Percentiles rank a stretch among this genome's conserved stretches.
Evolutionary conservation across 2,113 vertebrate genomes (phyloP).

Genomic region (rat (Rattus norvegicus)): DNA sequence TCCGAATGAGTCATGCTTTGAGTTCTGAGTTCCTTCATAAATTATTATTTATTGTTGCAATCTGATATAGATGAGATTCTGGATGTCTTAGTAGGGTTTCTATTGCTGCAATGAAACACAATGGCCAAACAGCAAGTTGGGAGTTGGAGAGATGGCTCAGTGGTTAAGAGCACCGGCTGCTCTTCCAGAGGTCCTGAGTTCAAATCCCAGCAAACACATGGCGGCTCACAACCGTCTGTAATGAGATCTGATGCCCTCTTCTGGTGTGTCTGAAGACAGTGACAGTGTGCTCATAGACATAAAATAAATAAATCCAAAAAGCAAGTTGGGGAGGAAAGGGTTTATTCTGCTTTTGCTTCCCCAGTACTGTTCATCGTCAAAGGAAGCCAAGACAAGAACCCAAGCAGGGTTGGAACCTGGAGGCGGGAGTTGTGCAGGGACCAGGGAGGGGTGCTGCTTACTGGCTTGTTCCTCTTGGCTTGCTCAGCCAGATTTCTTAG

Average conservation of each 20-base stretch:
- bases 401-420: not conserved
- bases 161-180: no score
- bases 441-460: not conserved
- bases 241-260: no score
- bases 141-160: no score
- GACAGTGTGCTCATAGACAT: no score
- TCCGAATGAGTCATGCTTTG: not conserved
- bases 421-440: not conserved
- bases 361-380: not conserved
- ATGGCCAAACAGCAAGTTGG: not conserved
- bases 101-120: not conserved
- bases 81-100: not conserved
- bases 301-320: not conserved
- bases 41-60: not conserved
- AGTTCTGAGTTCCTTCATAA: not conserved
- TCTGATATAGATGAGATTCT: not conserved
- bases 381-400: not conserved
- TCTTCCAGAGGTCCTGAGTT: no score
- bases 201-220: no score
- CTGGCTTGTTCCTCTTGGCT: not conserved
- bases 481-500: not conserved
- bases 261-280: no score
- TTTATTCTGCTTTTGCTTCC: not conserved
- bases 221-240: no score
- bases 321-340: not conserved